Evolutionary conservation across 2,797 vertebrate species (phyloP).

Genomic region (Falco peregrinus): DNA sequence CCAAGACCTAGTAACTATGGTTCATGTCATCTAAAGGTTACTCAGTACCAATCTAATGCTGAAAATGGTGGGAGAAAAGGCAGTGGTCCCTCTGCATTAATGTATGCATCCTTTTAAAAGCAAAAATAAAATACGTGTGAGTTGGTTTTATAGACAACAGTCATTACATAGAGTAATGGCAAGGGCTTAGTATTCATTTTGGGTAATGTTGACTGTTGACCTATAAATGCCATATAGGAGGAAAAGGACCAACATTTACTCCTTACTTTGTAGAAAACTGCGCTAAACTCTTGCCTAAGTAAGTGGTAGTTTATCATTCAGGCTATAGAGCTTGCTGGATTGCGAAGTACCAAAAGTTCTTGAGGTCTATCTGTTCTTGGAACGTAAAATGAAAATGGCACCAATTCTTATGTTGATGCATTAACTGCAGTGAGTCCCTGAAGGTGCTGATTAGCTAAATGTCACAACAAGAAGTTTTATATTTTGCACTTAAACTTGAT

Average conservation of each 20-base stretch:
- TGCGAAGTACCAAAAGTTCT: slow-evolving; percentile 29
- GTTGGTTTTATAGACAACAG: background rate
- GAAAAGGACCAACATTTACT: background rate
- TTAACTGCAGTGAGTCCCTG: background rate
- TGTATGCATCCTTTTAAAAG: background rate
- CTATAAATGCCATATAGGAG: background rate
- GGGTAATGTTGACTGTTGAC: background rate
- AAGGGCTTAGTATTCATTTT: background rate
- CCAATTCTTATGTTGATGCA: background rate
- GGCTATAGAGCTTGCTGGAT: background rate
- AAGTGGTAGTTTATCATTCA: background rate
- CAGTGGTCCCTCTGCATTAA: background rate
- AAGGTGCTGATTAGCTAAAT: slow-evolving; percentile 49
- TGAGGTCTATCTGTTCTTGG: background rate
- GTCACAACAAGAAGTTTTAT: slow-evolving; percentile 39
- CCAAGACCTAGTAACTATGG: background rate
- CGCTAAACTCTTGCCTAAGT: background rate
- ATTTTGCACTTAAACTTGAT: slow-evolving; percentile 17
- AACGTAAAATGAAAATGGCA: slow-evolving; percentile 54
- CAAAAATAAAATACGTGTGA: background rate
- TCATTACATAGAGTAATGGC: background rate
- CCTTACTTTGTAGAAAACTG: background rate
- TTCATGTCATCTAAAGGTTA: background rate
- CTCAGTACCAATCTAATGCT: background rate
- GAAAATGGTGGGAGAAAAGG: background rate